Base-by-base conservation (phyloP, 2,113 vertebrate genomes). In the Circaetus cinerascens region DNA sequence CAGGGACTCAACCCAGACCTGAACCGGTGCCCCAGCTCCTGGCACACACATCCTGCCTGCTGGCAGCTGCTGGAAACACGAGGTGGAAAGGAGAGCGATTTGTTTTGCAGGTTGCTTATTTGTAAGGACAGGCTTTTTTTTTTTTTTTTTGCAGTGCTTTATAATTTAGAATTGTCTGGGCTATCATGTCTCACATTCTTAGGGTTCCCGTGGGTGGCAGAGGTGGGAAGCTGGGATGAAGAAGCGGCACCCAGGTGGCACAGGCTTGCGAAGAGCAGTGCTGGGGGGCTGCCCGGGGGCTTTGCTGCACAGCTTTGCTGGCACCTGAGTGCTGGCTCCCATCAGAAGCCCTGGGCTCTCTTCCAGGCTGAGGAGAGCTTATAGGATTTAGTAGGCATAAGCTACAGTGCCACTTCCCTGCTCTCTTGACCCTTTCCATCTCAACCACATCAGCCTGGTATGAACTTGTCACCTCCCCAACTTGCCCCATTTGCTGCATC, bases 151-250 rank as follows among this genome's bases (percentile, higher is more conserved):
- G 8, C 34, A 40, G 41, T 36, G 26, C 23, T 92, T 76, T 17
- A 9, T 26, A 13, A 40, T 55, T 45, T 57, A 3, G 19, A 66
- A 25, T 56, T 27, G 14, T 7, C 72, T 10, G 50, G 43, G 22
- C 50, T 73, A 7, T 40, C 63, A 1, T 5, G n/a, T n/a, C 18
- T 36, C 62, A 17, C 0, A 0, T 13, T 9, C 66, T 22, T 22
- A 26, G 46, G 69, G 77, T 22, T 92, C 41, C 82, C 17, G 0
- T 1, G 60, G 56, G 53, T 32, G n/a, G 13, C 59, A 62, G 78
- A 19, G 60, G 57, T 45, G 95, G 76, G 62, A 26, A n/a, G 48
- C 29, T 75, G 83, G 76, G 55, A 20, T 29, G 63, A 22, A 16
- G 19, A 14, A 32, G 40, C 0, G 15, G 43, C 34, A 25, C 32